Evolutionary conservation across 2,888 invertebrate species (phyloP).

Genomic region (Syritta pipiens): DNA sequence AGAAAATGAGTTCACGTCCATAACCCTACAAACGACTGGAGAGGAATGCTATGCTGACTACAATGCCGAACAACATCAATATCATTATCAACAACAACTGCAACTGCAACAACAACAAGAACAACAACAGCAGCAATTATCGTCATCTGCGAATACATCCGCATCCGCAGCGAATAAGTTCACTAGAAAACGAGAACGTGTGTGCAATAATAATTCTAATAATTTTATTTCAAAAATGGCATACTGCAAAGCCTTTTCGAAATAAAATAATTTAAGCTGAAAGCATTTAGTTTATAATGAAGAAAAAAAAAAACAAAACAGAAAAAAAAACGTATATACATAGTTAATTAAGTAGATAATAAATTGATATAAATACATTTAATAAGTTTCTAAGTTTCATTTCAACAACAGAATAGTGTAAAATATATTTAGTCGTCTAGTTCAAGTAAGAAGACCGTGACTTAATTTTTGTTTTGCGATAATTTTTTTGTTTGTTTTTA

Average conservation of each 20-base stretch:
- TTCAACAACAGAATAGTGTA: constrained; percentile 46
- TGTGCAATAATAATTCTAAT: constrained; percentile 78
- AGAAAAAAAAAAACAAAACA: background rate
- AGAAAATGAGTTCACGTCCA: constrained; percentile 76
- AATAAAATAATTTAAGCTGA: constrained; percentile 72
- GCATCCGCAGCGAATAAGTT: constrained; percentile 77
- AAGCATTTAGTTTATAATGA: constrained; percentile 65
- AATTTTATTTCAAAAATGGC: constrained; percentile 76
- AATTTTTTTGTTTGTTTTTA: background rate
- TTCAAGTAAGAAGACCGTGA: constrained; percentile 18
- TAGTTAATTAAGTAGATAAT: constrained; percentile 66
- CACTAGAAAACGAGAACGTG: constrained; percentile 78
- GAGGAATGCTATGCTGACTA: constrained; percentile 72
- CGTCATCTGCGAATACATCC: constrained; percentile 69
- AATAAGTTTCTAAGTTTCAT: constrained; percentile 58
- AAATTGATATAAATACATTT: constrained; percentile 52
- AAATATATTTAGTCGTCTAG: constrained; percentile 54
- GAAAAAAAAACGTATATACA: constrained; percentile 40
- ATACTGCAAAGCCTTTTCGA: constrained; percentile 76
- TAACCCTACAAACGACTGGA: constrained; percentile 73
- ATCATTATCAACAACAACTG: constrained; percentile 24
- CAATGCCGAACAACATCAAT: constrained; percentile 58
- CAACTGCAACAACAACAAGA: constrained; percentile 25
- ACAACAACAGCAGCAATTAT: constrained; percentile 31
- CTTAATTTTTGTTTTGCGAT: background rate